phyloP scores from a whole-genome alignment of 2,888 invertebrate genomes.

The Pilophorus perplexus region DNA sequence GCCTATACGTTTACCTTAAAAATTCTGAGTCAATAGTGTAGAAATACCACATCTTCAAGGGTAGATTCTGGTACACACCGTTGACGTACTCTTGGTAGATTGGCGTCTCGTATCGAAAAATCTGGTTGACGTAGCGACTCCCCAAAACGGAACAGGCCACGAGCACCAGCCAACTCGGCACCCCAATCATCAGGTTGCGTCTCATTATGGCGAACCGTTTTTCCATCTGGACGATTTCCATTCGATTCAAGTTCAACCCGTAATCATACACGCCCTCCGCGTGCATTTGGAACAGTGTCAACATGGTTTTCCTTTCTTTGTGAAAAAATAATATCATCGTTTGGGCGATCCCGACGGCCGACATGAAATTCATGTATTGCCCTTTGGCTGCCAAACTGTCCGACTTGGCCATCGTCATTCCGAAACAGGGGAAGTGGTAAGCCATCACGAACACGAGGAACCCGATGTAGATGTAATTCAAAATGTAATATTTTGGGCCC shows the following conservation, averaged over 20 bases:
- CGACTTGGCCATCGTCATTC: too few relatives aligned
- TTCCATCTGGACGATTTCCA: not conserved
- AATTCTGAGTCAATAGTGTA: not conserved
- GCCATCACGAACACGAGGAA: too few relatives aligned
- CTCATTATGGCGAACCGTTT: not conserved
- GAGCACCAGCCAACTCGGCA: not conserved
- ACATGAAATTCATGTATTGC: too few relatives aligned
- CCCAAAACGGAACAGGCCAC: not conserved
- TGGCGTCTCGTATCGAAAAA: not conserved
- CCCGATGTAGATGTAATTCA: too few relatives aligned
- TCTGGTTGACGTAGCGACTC: not conserved
- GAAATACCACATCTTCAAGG: not conserved
- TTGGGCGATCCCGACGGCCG: too few relatives aligned
- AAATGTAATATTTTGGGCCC: too few relatives aligned
- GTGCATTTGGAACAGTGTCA: too few relatives aligned
- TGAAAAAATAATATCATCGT: too few relatives aligned
- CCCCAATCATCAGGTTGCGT: not conserved
- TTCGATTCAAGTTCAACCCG: not conserved
- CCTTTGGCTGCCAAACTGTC: too few relatives aligned
- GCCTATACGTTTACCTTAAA: not conserved
- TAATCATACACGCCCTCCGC: not conserved
- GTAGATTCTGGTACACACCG: not conserved
- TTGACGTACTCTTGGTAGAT: too few relatives aligned
- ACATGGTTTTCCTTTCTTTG: too few relatives aligned
- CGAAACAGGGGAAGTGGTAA: too few relatives aligned